Base-by-base conservation (phyloP, 92 coral and sea anemone genomes). In the Palythoa grandiflora region DNA sequence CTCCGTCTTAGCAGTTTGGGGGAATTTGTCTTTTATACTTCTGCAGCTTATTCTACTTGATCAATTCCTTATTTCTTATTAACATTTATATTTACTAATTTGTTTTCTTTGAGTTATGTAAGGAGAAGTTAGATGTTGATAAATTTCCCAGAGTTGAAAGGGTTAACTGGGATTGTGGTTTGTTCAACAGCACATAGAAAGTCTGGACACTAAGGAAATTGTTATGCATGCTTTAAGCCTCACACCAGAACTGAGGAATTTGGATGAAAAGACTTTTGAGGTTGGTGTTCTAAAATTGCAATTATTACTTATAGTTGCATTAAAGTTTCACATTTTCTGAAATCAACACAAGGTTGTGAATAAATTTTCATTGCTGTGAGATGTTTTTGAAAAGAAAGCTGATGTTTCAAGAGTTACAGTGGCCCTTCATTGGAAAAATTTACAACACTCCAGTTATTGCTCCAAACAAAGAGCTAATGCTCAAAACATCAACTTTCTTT, bases 261-360 rank as follows among this genome's bases (percentile, higher is more conserved):
- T 81, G 52, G 74, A 81, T 81, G 86, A 81, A 65, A 81, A 81
- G 44, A 47, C 57, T 63, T 81, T 81, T 20, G 86, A 81, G 86
- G 86, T 81, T 40, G 28, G 86, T 81, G 75, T 70, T 11, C 47
- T 12, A 36, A 7, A 35, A 7, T 37, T 15, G 2, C 48, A 35
- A 36, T 28, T 28, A 28, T 28, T 28, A 28, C 28, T 28, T 28
- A 28, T 28, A 0, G 0, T 28, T 28, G 28, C 28, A 28, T 28
- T 28, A 28, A 28, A 28, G 28, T 28, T 28, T 28, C 6, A 61
- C 15, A 61, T 6, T 61, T 14, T 13, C 5, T 14, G n/a, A 14
- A 13, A 61, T 28, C 0, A 28, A 28, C 28, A 28, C 28, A 28
- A 28, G 28, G 28, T 28, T 28, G 28, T 0, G 0, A 28, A 28